Conservation (phyloP, 2,797 vertebrate species). For the Valencia hispanica region DNA sequence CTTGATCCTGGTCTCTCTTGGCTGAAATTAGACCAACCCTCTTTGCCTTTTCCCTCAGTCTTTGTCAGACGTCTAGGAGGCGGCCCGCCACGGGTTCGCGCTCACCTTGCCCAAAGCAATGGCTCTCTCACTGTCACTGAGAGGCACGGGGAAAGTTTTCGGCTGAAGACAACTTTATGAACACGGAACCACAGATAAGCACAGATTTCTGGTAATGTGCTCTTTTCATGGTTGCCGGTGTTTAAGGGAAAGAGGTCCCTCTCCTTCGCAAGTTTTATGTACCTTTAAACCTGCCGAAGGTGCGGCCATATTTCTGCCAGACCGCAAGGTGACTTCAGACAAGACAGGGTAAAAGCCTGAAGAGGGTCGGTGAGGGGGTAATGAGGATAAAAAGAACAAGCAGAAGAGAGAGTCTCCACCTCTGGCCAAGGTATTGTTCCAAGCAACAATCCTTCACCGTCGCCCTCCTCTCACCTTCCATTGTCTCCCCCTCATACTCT, state of each 20-base stretch:
- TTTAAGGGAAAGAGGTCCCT: slow-evolving; percentile 45
- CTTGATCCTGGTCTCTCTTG: slow-evolving; percentile 33
- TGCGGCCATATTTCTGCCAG: slow-evolving; percentile 61
- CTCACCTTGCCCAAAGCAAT: slow-evolving; percentile 74
- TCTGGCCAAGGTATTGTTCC: slow-evolving; percentile 55
- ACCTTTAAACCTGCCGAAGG: slow-evolving; percentile 64
- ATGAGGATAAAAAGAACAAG: slow-evolving; percentile 55
- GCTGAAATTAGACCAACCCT: slow-evolving; percentile 67
- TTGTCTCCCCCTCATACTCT: slow-evolving; percentile 57
- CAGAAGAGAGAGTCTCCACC: slow-evolving; percentile 46
- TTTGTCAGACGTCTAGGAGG: slow-evolving; percentile 43
- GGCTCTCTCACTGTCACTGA: slow-evolving; percentile 30
- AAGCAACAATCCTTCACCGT: slow-evolving; percentile 54
- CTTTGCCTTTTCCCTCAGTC: slow-evolving; percentile 27
- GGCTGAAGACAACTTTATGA: slow-evolving; percentile 56
- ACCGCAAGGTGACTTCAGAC: slow-evolving; percentile 70
- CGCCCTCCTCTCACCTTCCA: slow-evolving; percentile 33
- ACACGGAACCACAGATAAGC: slow-evolving; percentile 33
- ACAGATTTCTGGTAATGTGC: slow-evolving; percentile 39
- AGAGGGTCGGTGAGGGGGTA: slow-evolving; percentile 16
- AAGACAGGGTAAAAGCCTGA: slow-evolving; percentile 2
- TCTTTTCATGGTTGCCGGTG: slow-evolving; percentile 39
- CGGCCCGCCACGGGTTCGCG: slow-evolving; percentile 44
- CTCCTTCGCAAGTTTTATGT: slow-evolving; percentile 64
- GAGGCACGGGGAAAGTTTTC: slow-evolving; percentile 34